A percentile compares a stretch with the other conserved stretches of the same genome.
Evolutionary conservation across 2,888 invertebrate genomes (phyloP).

Genomic region (Hedychridium roseum): DNA sequence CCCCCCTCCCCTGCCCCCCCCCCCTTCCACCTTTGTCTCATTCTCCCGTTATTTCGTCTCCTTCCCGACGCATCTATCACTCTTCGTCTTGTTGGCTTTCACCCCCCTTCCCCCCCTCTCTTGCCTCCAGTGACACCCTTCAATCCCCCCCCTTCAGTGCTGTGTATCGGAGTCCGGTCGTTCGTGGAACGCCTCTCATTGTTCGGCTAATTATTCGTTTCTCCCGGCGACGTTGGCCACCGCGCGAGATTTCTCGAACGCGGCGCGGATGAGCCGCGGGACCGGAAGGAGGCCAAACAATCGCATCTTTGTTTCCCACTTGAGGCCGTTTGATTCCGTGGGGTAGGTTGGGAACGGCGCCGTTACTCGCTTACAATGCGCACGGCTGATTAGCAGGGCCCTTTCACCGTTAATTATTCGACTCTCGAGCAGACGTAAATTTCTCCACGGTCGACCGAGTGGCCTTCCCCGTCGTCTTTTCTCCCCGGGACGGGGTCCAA

Average conservation of each 20-base stretch:
- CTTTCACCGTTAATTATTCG: no score
- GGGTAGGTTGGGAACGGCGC: slow-evolving; percentile 32
- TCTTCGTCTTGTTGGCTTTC: slow-evolving; percentile 11
- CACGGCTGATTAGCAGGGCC: no score
- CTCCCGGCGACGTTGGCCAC: slow-evolving; percentile 46
- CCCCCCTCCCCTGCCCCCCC: slow-evolving; percentile 18
- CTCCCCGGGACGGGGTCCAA: background rate
- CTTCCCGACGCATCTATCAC: slow-evolving; percentile 1
- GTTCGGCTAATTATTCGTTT: slow-evolving; percentile 60
- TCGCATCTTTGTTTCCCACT: slow-evolving; percentile 38
- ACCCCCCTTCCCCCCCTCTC: slow-evolving; percentile 25
- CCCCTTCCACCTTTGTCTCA: slow-evolving; percentile 26
- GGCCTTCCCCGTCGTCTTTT: no score
- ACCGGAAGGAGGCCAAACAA: slow-evolving; percentile 8
- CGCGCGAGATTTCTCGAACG: slow-evolving; percentile 51
- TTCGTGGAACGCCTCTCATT: slow-evolving; percentile 39
- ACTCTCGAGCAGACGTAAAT: no score
- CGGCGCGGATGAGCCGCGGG: slow-evolving; percentile 13
- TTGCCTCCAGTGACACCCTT: slow-evolving; percentile 31
- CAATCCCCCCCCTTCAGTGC: slow-evolving; percentile 14
- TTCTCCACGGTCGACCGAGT: slow-evolving; percentile 19
- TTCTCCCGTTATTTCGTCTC: slow-evolving; percentile 18
- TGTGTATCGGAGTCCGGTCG: slow-evolving; percentile 27
- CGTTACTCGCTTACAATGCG: slow-evolving; percentile 1
- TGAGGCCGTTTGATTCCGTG: slow-evolving; percentile 29